These are phyloP conservation scores for Drosophila fuyamai DNA, from an alignment of 1,140 invertebrate genomes.

Conservation along the genomic window DNA sequence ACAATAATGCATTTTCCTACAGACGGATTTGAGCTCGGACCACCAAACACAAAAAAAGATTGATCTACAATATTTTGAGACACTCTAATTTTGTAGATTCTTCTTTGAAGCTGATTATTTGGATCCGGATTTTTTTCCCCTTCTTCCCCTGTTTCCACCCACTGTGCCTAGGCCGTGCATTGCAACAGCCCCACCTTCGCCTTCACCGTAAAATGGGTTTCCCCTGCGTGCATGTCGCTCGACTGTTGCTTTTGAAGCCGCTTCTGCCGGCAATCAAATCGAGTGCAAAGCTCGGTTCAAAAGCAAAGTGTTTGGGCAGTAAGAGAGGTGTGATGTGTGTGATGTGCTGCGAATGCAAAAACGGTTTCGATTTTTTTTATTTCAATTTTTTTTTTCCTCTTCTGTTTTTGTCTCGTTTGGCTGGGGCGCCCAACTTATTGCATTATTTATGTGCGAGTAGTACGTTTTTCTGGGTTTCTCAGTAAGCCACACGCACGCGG, in stretches of 20 bases:
- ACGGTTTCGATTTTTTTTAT: conserved; percentile 60
- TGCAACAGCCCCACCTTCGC: conserved; percentile 49
- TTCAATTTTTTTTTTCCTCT: conserved; percentile 9
- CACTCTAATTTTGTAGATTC: too few species aligned
- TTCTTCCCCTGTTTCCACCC: not conserved
- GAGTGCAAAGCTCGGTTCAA: conserved; percentile 71
- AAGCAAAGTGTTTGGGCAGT: conserved; percentile 50
- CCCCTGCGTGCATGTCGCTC: conserved; percentile 21
- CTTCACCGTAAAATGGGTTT: conserved; percentile 38
- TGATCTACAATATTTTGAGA: too few species aligned
- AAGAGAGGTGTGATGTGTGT: conserved; percentile 30
- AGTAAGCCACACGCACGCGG: conserved; percentile 52
- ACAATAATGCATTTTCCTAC: too few species aligned
- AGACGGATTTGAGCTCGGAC: too few species aligned
- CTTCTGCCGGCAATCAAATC: conserved; percentile 56
- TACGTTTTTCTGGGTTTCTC: conserved; percentile 16
- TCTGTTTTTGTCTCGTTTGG: conserved; percentile 54
- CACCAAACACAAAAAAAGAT: too few species aligned
- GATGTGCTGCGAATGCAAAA: conserved; percentile 77
- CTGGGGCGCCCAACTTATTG: conserved; percentile 48
- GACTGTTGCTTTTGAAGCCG: conserved; percentile 9
- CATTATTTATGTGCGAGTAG: conserved; percentile 65
- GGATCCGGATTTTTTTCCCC: not conserved
- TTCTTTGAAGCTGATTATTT: too few species aligned
- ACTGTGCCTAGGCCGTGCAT: conserved; percentile 46